A percentile compares a stretch with the other conserved stretches of the same genome.
Conservation (phyloP, 2,888 invertebrate genomes). For the Tinea trinotella region DNA sequence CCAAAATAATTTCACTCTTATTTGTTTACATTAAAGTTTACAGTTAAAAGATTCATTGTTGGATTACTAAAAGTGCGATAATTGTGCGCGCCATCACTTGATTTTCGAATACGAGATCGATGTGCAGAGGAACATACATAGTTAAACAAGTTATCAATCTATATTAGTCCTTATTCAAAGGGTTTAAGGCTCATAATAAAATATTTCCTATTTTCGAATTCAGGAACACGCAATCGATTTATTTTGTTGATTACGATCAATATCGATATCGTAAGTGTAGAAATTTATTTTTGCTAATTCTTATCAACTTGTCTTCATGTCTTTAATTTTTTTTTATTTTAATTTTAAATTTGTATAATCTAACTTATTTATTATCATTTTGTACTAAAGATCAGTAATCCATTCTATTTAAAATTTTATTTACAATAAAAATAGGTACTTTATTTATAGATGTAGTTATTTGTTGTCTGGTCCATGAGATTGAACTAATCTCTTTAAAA, state of each 20-base stretch:
- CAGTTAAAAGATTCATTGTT: not conserved
- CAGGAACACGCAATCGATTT: slow-evolving; percentile 17
- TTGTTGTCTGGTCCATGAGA: too few relatives aligned
- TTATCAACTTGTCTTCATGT: not conserved
- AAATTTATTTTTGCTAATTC: not conserved
- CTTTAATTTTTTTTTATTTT: not conserved
- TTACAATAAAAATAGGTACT: too few relatives aligned
- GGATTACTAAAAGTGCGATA: not conserved
- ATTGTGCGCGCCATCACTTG: slow-evolving; percentile 13
- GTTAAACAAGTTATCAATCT: too few relatives aligned
- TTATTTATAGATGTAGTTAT: too few relatives aligned
- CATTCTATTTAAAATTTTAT: too few relatives aligned
- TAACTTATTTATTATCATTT: too few relatives aligned
- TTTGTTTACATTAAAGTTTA: not conserved
- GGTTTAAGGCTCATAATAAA: too few relatives aligned
- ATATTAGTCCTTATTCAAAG: too few relatives aligned
- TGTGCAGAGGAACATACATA: too few relatives aligned
- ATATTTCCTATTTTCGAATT: slow-evolving; percentile 8
- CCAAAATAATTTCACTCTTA: not conserved
- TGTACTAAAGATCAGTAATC: too few relatives aligned
- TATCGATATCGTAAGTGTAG: not conserved
- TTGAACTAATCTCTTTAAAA: too few relatives aligned
- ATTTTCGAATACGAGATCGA: slow-evolving; percentile 14
- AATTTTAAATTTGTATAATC: not conserved
- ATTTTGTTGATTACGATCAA: slow-evolving; percentile 15